Evolutionary conservation across 2,113 vertebrate genomes (phyloP).

Genomic region (Calyptommatus sinebrachiatus): DNA sequence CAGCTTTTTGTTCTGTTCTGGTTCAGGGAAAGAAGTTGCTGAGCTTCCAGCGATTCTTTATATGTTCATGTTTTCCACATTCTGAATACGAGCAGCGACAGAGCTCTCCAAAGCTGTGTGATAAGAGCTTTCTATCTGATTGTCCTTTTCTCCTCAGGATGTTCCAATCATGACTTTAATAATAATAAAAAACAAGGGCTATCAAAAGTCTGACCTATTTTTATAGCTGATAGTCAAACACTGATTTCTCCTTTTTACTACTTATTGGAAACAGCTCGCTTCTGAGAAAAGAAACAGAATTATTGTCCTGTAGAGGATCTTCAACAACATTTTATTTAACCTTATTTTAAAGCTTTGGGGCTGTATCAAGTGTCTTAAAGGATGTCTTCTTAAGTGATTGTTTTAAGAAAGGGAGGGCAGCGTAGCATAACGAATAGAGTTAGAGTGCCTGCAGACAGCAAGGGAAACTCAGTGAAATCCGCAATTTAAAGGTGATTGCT

Average conservation of each 20-base stretch:
- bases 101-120: background rate
- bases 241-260: conserved; percentile 18
- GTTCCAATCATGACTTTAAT: background rate
- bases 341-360: no score
- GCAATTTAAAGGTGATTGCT: no score
- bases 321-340: no score
- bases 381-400: no score
- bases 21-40: background rate
- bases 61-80: background rate
- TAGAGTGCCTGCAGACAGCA: no score
- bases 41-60: background rate
- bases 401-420: no score
- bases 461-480: no score
- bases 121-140: background rate
- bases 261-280: conserved; percentile 44
- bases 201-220: conserved; percentile 9
- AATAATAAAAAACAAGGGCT: background rate
- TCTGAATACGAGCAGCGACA: background rate
- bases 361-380: no score
- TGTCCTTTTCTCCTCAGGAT: background rate
- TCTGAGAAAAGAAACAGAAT: conserved; percentile 15
- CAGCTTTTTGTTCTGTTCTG: no score
- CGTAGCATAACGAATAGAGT: no score
- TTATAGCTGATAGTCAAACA: conserved; percentile 17
- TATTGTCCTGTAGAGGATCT: conserved; percentile 14